Percentiles rank a stretch among this genome's conserved stretches.
phyloP scores from a whole-genome alignment of 2,888 invertebrate genomes.

The Chironomus tentans region DNA sequence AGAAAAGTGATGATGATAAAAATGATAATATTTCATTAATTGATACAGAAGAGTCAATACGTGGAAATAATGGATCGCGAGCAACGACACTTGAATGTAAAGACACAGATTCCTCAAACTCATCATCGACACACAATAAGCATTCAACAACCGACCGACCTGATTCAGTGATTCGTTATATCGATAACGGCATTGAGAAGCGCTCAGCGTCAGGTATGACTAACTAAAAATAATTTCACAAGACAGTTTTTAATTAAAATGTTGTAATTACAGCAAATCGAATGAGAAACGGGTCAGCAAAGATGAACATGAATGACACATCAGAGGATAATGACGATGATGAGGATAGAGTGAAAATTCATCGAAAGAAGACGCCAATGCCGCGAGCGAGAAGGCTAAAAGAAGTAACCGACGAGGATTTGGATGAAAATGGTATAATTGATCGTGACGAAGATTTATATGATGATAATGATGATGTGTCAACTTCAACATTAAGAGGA shows the following conservation, averaged over 20 bases:
- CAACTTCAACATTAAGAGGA: conserved; percentile 25
- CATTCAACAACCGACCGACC: background rate
- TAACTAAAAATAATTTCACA: background rate
- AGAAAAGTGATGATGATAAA: background rate
- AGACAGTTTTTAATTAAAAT: background rate
- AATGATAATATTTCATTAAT: background rate
- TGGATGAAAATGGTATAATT: conserved; percentile 18
- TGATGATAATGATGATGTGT: conserved; percentile 27
- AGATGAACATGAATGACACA: background rate
- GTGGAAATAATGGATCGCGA: background rate
- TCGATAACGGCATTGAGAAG: conserved; percentile 21
- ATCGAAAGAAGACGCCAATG: conserved; percentile 19
- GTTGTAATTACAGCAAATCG: background rate
- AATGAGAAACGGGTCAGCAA: background rate
- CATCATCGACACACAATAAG: conserved; percentile 5
- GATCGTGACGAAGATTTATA: conserved; percentile 22
- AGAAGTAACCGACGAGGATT: background rate
- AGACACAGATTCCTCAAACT: conserved; percentile 15
- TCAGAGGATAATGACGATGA: conserved; percentile 2
- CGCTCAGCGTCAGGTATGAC: background rate
- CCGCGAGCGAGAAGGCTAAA: background rate
- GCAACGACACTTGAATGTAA: conserved; percentile 24
- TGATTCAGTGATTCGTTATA: conserved; percentile 8
- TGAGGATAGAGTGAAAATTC: background rate
- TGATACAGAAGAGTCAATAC: background rate